These are phyloP conservation scores for Perca flavescens DNA, from an alignment of 2,113 vertebrate species.

Conservation along the genomic window DNA sequence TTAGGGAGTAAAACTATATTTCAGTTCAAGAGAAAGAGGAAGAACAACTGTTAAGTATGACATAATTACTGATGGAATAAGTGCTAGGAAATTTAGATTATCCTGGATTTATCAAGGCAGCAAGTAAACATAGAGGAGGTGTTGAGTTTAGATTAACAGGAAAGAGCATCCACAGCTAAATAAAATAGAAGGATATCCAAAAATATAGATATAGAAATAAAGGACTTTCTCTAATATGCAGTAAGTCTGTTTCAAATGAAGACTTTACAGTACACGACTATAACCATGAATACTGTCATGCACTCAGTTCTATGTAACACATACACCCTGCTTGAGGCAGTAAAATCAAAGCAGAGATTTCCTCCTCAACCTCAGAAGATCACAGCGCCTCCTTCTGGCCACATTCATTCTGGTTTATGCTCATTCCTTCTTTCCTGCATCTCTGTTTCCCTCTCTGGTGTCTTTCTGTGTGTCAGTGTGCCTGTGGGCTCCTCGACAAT, in stretches of 20 bases:
- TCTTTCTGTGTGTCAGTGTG: slow-evolving; percentile 63
- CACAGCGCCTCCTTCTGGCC: slow-evolving; percentile 62
- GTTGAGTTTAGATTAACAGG: background rate
- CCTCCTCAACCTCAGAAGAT: slow-evolving; percentile 21
- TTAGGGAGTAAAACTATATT: background rate
- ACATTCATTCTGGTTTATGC: slow-evolving; percentile 7
- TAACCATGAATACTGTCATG: background rate
- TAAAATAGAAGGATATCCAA: background rate
- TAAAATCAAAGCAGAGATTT: slow-evolving; percentile 5
- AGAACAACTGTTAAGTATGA: background rate
- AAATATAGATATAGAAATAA: background rate
- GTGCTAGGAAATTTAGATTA: background rate
- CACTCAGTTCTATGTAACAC: background rate
- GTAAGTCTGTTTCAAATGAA: background rate
- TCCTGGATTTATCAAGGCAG: background rate
- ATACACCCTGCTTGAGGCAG: background rate
- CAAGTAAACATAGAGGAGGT: background rate
- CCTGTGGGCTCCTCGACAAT: slow-evolving; percentile 62
- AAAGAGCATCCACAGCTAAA: background rate
- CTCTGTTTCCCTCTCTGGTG: slow-evolving; percentile 25
- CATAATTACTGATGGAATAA: background rate
- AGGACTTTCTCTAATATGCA: background rate
- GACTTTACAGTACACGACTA: background rate
- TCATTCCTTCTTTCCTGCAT: slow-evolving; percentile 2
- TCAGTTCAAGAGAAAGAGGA: background rate